Conservation (phyloP, 1,140 invertebrate genomes). For the Drosophila santomea region DNA sequence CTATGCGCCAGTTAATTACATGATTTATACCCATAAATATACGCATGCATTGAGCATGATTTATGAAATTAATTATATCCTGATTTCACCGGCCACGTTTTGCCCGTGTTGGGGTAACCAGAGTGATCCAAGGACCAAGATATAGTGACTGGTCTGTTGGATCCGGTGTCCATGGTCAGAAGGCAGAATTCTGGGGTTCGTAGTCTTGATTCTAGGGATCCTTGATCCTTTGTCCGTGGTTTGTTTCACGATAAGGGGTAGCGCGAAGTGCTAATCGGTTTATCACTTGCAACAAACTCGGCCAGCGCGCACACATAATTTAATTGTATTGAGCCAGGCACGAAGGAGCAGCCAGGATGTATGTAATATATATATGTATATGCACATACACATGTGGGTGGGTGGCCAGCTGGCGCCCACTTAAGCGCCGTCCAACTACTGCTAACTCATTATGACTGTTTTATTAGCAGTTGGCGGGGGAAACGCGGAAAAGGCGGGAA, state of each 20-base stretch:
- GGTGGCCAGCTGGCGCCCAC: neutral
- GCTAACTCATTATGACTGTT: slow-evolving; percentile 76
- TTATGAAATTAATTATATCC: slow-evolving; percentile 80
- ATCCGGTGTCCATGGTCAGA: slow-evolving; percentile 12
- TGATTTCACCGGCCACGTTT: slow-evolving; percentile 43
- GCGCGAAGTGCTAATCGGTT: slow-evolving; percentile 51
- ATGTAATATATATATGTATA: slow-evolving; percentile 2
- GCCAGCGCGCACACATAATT: slow-evolving; percentile 40
- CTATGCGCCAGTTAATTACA: slow-evolving; percentile 77
- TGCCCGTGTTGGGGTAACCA: slow-evolving; percentile 20
- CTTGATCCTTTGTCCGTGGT: no score
- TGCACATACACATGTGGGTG: neutral
- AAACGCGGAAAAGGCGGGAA: slow-evolving; percentile 12
- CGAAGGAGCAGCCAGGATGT: slow-evolving; percentile 40
- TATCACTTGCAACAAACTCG: slow-evolving; percentile 62
- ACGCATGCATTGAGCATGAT: slow-evolving; percentile 69
- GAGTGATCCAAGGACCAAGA: no score
- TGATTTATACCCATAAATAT: slow-evolving; percentile 76
- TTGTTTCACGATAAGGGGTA: slow-evolving; percentile 29
- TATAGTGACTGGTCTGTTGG: no score
- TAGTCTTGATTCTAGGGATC: no score
- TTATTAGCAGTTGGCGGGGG: slow-evolving; percentile 61
- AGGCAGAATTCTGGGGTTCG: no score
- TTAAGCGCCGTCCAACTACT: slow-evolving; percentile 2
- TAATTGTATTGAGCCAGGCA: slow-evolving; percentile 61